Evolutionary conservation across 2,888 invertebrate species (phyloP).

Genomic region (Ochropleura plecta): DNA sequence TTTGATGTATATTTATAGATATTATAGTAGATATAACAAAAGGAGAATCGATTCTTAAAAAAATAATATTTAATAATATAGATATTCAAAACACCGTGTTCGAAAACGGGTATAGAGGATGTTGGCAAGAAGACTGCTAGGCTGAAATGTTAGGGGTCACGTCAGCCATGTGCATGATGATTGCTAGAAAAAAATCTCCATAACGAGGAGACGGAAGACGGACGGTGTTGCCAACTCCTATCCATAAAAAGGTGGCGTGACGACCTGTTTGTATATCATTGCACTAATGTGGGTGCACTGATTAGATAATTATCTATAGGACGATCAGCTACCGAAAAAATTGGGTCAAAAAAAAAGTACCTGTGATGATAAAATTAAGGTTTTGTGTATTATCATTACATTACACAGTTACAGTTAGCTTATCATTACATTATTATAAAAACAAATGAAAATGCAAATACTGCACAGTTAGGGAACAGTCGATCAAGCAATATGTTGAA

Average conservation of each 20-base stretch:
- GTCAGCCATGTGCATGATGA: no score
- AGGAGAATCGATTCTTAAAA: conserved; percentile 15
- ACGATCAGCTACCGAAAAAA: conserved; percentile 12
- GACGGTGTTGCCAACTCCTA: no score
- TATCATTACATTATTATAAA: conserved; percentile 47
- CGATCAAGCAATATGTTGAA: conserved; percentile 53
- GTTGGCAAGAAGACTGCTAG: no score
- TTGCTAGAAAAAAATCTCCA: no score
- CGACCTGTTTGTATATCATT: no score
- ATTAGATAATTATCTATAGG: conserved; percentile 11
- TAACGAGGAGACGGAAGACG: no score
- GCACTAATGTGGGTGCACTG: no score
- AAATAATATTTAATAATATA: conserved; percentile 19
- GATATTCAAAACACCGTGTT: background rate
- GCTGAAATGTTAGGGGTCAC: no score
- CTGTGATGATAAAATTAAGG: conserved; percentile 50
- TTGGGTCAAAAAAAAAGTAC: conserved; percentile 44
- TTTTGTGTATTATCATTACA: no score
- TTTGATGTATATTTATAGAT: background rate
- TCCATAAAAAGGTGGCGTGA: no score
- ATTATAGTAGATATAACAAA: background rate
- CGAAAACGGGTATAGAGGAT: no score
- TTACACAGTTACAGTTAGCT: no score
- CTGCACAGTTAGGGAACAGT: conserved; percentile 18
- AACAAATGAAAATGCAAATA: conserved; percentile 13